A percentile compares a stretch with the other conserved stretches of the same genome.
Conservation (phyloP, 1,140 invertebrate genomes). For the Varroa destructor region DNA sequence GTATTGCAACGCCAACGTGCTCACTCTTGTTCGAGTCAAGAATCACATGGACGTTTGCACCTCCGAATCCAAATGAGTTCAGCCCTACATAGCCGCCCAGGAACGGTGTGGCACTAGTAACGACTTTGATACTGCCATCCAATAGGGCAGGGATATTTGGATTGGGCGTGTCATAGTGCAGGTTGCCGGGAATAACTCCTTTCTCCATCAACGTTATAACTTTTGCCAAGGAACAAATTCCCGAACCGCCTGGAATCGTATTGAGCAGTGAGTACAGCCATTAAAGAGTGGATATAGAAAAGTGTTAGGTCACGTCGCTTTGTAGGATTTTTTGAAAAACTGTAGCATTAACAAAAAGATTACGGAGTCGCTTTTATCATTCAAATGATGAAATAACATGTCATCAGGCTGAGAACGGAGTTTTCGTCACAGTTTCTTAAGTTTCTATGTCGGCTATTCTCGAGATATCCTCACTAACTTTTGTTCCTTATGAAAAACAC, state of each 20-base stretch:
- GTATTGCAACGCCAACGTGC: constrained; percentile 36
- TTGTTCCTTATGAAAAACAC: too few species aligned
- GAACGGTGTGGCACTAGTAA: constrained; percentile 45
- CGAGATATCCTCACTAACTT: too few species aligned
- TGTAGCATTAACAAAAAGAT: neutral
- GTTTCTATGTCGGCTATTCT: too few species aligned
- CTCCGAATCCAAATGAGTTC: constrained; percentile 95
- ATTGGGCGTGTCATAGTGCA: constrained; percentile 77
- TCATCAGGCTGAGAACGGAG: too few species aligned
- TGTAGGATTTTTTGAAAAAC: neutral
- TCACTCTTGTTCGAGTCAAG: constrained; percentile 52
- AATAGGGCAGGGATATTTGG: constrained; percentile 67
- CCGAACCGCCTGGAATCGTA: constrained; percentile 38
- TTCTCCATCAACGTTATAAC: constrained; percentile 75
- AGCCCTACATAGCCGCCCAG: constrained; percentile 69
- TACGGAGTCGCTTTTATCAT: neutral
- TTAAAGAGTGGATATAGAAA: neutral
- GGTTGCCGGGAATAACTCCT: constrained; percentile 69
- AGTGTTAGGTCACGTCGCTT: neutral
- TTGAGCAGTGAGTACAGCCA: neutral
- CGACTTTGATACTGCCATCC: constrained; percentile 66
- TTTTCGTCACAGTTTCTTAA: too few species aligned
- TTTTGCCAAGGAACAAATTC: constrained; percentile 74
- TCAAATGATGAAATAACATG: too few species aligned
- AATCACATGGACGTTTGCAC: constrained; percentile 82